Evolutionary conservation across 2,113 vertebrate species (phyloP).

Genomic region (Spea bombifrons): DNA sequence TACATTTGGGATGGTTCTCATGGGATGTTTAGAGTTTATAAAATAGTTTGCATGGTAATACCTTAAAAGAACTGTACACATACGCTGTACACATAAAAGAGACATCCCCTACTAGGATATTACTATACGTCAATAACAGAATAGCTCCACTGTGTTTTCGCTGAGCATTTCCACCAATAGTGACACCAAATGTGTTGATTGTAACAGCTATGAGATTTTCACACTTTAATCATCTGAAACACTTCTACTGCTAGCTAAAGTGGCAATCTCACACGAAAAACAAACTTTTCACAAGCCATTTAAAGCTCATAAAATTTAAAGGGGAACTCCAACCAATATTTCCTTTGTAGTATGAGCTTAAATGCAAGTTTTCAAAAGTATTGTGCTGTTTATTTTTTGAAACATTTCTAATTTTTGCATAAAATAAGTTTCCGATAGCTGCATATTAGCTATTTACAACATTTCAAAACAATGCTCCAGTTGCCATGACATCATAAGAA

Average conservation of each 20-base stretch:
- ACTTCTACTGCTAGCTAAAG: neutral
- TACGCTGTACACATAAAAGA: neutral
- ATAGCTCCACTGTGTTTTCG: neutral
- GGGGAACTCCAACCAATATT: too few relatives aligned
- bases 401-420: too few relatives aligned
- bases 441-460: too few relatives aligned
- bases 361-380: too few relatives aligned
- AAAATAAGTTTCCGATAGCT: too few relatives aligned
- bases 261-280: neutral
- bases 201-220: constrained; percentile 15
- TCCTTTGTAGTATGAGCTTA: too few relatives aligned
- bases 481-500: too few relatives aligned
- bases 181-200: constrained; percentile 32
- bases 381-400: too few relatives aligned
- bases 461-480: too few relatives aligned
- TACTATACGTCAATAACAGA: neutral
- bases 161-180: neutral
- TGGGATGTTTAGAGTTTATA: neutral
- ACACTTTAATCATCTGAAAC: constrained; percentile 10
- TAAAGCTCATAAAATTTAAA: neutral
- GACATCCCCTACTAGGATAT: neutral
- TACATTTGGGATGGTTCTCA: too few relatives aligned
- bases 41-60: neutral
- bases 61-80: too few relatives aligned
- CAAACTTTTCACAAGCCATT: neutral